phyloP scores from a whole-genome alignment of 2,888 invertebrate species.

The Perizoma affinitatum region DNA sequence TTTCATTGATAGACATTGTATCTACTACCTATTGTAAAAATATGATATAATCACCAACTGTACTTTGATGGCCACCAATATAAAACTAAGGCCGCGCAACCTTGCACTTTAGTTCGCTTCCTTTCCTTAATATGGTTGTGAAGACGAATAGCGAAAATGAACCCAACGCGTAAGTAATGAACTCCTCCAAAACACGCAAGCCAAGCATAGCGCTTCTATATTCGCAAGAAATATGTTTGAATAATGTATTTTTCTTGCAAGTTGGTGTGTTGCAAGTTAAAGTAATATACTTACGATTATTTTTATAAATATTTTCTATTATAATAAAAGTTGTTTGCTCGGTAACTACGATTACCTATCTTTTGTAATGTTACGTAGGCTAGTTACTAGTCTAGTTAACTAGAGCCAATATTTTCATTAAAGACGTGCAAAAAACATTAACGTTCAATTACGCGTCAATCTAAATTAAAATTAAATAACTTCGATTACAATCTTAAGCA shows the following conservation, averaged over 20 bases:
- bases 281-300: too few relatives aligned
- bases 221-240: slow-evolving; percentile 71
- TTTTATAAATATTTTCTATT: too few relatives aligned
- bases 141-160: too few relatives aligned
- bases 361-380: too few relatives aligned
- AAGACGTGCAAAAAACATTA: slow-evolving; percentile 15
- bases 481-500: too few relatives aligned
- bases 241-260: slow-evolving; percentile 63
- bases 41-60: slow-evolving; percentile 2
- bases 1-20: slow-evolving; percentile 49
- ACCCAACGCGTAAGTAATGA: too few relatives aligned
- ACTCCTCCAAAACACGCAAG: slow-evolving; percentile 69
- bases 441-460: background rate
- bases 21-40: slow-evolving; percentile 26
- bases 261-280: slow-evolving; percentile 20
- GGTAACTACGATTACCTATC: background rate
- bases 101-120: slow-evolving; percentile 28
- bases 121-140: background rate
- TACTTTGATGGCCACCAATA: slow-evolving; percentile 7
- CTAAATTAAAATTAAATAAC: too few relatives aligned
- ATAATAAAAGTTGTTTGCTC: background rate
- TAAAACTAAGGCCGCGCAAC: background rate
- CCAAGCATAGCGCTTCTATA: slow-evolving; percentile 62
- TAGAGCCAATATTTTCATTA: slow-evolving; percentile 15
- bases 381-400: slow-evolving; percentile 2